Conservation (phyloP, 2,797 vertebrate species). For the Coccyzus lansbergi region DNA sequence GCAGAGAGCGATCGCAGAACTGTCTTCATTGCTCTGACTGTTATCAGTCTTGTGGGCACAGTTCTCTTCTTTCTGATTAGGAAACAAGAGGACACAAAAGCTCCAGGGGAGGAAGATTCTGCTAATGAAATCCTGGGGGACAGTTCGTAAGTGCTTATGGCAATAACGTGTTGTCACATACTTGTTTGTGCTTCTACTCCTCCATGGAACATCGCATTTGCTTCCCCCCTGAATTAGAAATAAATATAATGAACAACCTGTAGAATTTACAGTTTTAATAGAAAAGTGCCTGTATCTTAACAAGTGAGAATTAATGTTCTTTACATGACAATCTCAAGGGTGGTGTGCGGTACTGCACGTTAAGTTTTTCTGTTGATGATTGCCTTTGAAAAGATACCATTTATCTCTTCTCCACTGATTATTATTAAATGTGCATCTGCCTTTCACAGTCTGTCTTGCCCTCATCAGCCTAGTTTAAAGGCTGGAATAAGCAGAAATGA, state of each 20-base stretch:
- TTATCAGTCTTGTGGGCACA: slow-evolving; percentile 94
- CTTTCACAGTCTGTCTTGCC: not conserved
- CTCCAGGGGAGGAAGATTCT: slow-evolving; percentile 73
- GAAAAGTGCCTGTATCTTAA: not conserved
- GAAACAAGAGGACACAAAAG: slow-evolving; percentile 78
- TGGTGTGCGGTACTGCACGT: not conserved
- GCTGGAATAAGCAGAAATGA: not conserved
- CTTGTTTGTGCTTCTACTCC: not conserved
- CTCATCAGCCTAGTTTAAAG: not conserved
- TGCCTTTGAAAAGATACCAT: not conserved
- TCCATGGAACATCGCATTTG: rapidly evolving
- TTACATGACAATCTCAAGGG: not conserved
- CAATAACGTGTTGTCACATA: not conserved
- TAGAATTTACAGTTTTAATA: not conserved
- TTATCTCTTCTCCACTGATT: not conserved
- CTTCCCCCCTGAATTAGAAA: not conserved
- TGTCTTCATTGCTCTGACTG: slow-evolving; percentile 94
- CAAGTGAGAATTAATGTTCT: not conserved
- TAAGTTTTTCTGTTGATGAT: not conserved
- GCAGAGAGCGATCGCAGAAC: slow-evolving; percentile 92
- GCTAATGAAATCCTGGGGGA: slow-evolving; percentile 71
- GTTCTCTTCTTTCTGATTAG: slow-evolving; percentile 97
- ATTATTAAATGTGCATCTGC: not conserved
- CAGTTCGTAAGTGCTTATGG: slow-evolving; percentile 70
- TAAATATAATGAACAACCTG: not conserved